Evolutionary conservation across 2,113 vertebrate species (phyloP).

Genomic region (Proterorhinus semilunaris): DNA sequence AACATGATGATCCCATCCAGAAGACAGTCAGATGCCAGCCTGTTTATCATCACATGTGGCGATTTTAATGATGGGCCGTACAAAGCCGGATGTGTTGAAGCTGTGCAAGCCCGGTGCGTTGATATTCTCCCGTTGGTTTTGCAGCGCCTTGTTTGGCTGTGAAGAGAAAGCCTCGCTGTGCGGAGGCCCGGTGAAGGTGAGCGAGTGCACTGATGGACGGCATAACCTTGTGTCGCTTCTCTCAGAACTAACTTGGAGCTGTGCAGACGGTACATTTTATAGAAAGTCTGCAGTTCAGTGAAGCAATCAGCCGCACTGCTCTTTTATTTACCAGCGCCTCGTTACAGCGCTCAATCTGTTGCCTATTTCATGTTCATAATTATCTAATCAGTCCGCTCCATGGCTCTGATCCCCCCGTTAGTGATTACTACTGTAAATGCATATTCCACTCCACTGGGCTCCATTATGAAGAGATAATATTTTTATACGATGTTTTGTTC

Average conservation of each 20-base stretch:
- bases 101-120: no score
- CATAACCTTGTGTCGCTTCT: neutral
- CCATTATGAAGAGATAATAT: no score
- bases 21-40: no score
- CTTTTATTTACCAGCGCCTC: constrained; percentile 34
- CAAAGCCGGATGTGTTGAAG: no score
- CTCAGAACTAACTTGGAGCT: neutral
- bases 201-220: constrained; percentile 19
- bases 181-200: constrained; percentile 14
- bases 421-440: constrained; percentile 11
- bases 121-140: neutral
- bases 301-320: constrained; percentile 10
- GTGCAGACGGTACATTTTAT: neutral
- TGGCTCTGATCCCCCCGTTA: constrained; percentile 24
- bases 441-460: constrained; percentile 5
- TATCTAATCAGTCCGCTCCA: constrained; percentile 24
- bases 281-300: constrained; percentile 6
- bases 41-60: no score
- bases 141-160: neutral
- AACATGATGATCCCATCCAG: no score
- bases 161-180: neutral
- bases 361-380: constrained; percentile 40
- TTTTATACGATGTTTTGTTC: no score
- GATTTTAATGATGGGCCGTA: no score
- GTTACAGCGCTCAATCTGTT: constrained; percentile 30